Base-by-base conservation (phyloP, 2,797 vertebrate species). In the Amblyraja radiata region DNA sequence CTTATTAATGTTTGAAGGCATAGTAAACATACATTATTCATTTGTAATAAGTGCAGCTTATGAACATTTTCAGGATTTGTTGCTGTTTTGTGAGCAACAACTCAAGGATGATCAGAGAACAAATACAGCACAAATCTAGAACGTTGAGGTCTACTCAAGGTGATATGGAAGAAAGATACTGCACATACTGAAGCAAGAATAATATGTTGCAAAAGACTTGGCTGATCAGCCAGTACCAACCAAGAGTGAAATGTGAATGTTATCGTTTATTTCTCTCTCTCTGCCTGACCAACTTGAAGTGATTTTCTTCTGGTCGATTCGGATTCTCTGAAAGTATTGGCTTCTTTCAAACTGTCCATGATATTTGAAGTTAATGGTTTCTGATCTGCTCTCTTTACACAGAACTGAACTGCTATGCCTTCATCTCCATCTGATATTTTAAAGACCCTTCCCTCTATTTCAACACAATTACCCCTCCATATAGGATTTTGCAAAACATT, bases 41-140 rank as follows among this genome's bases (percentile, higher is more conserved):
- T 91, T 91, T 91, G 68, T 74, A 91, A 91, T 91, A 91, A 91
- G 39, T 36, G 11, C 88, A 74, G 90, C 9, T 74, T 71, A 91
- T 71, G 63, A 91, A 91, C 73, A 25, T 46, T 23, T 90, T 46
- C 88, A 73, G 83, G 28, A 63, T 63, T 4, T 86, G 28, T 32
- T 58, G 28, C 25, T 86, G 83, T 65, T 63, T 86, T 86, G 61
- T 65, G 63, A 63, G 83, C 83, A 65, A 28, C 58, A 7, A 7
- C 28, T n/a, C 28, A 16, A 86, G 61, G 13, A 65, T 86, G 83
- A 32, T 63, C 28, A 61, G 83, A 63, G 58, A 86, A 32, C 6
- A 65, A 63, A 58, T n/a, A 18, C 13, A 25, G 8, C 54, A 61
- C 81, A 61, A 63, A 86, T 65, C 83, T 63, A 14, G 6, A 16